Conservation (phyloP, 2,888 invertebrate genomes). For the Scelioninae gen. 1 region DNA sequence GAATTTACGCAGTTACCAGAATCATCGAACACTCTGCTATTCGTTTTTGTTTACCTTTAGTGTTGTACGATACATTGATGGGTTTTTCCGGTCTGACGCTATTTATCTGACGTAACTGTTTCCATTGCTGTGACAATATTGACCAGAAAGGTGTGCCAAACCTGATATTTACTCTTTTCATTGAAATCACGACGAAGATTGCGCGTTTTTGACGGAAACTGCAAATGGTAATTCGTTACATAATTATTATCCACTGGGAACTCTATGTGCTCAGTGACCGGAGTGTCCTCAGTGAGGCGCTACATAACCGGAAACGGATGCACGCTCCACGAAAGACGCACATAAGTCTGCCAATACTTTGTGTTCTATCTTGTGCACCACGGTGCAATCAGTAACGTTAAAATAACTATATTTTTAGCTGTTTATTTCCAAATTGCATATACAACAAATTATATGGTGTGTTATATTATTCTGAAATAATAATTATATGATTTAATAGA, state of each 20-base stretch:
- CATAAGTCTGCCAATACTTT: constrained; percentile 68
- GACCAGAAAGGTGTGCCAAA: constrained; percentile 48
- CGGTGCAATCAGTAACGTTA: constrained; percentile 36
- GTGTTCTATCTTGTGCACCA: constrained; percentile 49
- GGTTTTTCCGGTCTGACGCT: constrained; percentile 10
- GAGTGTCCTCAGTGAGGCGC: constrained; percentile 77
- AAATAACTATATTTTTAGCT: constrained; percentile 12
- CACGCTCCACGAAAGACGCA: constrained; percentile 82
- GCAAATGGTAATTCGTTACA: constrained; percentile 72
- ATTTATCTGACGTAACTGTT: constrained; percentile 37
- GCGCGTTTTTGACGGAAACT: constrained; percentile 67
- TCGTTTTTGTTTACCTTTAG: too few species aligned
- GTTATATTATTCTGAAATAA: too few species aligned
- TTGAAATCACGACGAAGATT: constrained; percentile 62
- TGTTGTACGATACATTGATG: constrained; percentile 14
- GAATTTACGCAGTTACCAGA: too few species aligned
- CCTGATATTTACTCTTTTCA: constrained; percentile 34
- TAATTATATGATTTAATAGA: too few species aligned
- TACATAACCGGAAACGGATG: constrained; percentile 82
- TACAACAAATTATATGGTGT: background rate
- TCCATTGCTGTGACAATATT: constrained; percentile 46
- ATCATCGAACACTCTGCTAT: too few species aligned
- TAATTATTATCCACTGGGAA: constrained; percentile 73
- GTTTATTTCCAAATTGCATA: background rate
- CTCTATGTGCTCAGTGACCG: constrained; percentile 78